Evolutionary conservation across 2,797 vertebrate genomes (phyloP), one percentile per base, ranked within the genome.

Genomic region (Okamejei kenojei): DNA sequence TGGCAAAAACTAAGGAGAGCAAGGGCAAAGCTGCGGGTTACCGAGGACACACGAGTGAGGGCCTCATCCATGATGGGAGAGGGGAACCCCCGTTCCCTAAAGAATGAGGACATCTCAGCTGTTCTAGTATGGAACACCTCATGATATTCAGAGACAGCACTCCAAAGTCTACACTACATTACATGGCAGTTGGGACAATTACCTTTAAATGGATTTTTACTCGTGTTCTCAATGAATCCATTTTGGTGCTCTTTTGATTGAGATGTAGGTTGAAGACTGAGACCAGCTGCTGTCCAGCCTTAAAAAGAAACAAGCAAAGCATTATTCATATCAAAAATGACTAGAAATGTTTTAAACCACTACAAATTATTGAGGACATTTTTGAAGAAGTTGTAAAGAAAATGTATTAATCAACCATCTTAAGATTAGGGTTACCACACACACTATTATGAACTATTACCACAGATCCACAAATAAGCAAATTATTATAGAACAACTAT

Each of bases 261-360:
- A 94, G 96, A 93, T 90, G 94, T n/a, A 71, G 95, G 86, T 0
- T 95, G 95, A 13, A 95, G 94, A 93, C 77, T 95, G 93, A 93
- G 93, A 76, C n/a, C 95, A 94, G 93, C 94, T 90, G 95, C 95
- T 94, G 96, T 94, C 97, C 97, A 97, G 93, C 97, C 98, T 98
- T 73, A 92, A 84, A 93, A 96, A 96, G 81, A 94, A 93, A 95
- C 93, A 26, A 95, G 90, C 0, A 94, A 0, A 93, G 78, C 71
- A 73, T 94, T 93, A 17, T 15, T 80, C 21, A 21, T 68, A 92
- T 93, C 93, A 1, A 32, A 2, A 93, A 15, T 29, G 68, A 61
- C 23, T 19, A 82, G 13, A 29, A 7, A 26, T 65, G 63, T 68
- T 90, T 15, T 90, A 68, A 32, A 15, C n/a, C 35, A 9, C n/a